These are phyloP conservation scores for Pelmatolapia mariae DNA, from an alignment of 2,113 vertebrate genomes.

Conservation along the genomic window DNA sequence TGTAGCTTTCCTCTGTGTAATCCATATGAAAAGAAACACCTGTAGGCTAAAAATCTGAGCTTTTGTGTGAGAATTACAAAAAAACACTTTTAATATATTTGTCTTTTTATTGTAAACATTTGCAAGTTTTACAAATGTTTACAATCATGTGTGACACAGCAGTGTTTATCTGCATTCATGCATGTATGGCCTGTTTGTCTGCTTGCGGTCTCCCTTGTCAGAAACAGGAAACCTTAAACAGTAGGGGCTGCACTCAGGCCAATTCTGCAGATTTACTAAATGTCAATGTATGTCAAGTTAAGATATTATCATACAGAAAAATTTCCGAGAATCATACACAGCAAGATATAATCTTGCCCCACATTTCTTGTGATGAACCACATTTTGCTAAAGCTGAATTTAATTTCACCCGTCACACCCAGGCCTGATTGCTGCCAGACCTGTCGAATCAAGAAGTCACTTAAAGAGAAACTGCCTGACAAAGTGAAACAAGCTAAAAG, in stretches of 20 bases:
- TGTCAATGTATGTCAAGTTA: not conserved
- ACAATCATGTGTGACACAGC: not conserved
- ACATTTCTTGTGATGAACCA: not conserved
- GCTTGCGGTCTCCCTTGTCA: not conserved
- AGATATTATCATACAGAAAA: not conserved
- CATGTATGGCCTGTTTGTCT: not conserved
- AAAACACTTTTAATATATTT: accelerated
- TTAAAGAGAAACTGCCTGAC: not conserved
- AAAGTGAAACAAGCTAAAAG: not conserved
- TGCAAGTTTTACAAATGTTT: not conserved
- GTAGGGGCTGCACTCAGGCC: not conserved
- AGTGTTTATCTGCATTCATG: not conserved
- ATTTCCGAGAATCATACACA: not conserved
- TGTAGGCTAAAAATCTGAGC: not conserved
- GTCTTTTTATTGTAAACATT: not conserved
- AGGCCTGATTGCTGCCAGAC: not conserved
- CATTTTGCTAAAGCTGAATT: not conserved
- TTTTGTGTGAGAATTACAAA: not conserved
- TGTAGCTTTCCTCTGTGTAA: not conserved
- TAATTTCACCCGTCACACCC: not conserved
- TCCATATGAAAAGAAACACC: not conserved
- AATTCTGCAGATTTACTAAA: not conserved
- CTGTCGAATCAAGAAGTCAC: not conserved
- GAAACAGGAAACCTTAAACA: not conserved
- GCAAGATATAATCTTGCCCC: not conserved